Base-by-base conservation (phyloP, 2,888 invertebrate species). In the Philaethria dido region DNA sequence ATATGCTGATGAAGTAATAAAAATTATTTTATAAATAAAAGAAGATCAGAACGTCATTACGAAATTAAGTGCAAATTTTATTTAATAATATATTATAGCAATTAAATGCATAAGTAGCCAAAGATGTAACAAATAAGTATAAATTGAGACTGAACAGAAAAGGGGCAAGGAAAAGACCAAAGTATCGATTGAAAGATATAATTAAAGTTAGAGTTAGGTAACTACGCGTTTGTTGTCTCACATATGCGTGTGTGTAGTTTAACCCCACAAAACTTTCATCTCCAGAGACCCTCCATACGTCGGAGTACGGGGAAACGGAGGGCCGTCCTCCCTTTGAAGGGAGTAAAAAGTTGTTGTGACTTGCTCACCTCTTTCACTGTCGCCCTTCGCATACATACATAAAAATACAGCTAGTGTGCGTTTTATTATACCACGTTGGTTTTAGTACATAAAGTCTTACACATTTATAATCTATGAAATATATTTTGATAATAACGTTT, bases 321-420 rank as follows among this genome's bases (percentile, higher is more conserved):
- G 75, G 77, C 74, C 78, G 73, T 82, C 84, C 88, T 83, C 88
- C 91, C 89, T 78, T 74, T 80, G 82, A 86, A 88, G 92, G 92
- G 92, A 92, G 92, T 90, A 88, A 91, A 89, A 89, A 92, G 84
- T 90, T 89, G 88, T 87, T 89, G 88, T 87, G 89, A 92, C 91
- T 92, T 88, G 88, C 87, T 92, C 92, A 92, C 92, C 92, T 92
- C 92, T 92, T 92, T 92, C 92, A 86, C 82, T 88, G 91, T 91
- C 90, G 86, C 91, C 90, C 92, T 87, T 84, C 81, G 81, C 80
- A 81, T 33, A 52, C 33, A 45, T 33, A 33, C 45, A 29, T 33
- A 45, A 1, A 33, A 80, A 80, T 79, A 82, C 80, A 80, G 80
- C 80, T 84, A 78, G 77, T 80, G 78, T 80, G 78, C 77, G 80